phyloP scores from a whole-genome alignment of 2,113 vertebrate genomes.

The Sigmodon hispidus region DNA sequence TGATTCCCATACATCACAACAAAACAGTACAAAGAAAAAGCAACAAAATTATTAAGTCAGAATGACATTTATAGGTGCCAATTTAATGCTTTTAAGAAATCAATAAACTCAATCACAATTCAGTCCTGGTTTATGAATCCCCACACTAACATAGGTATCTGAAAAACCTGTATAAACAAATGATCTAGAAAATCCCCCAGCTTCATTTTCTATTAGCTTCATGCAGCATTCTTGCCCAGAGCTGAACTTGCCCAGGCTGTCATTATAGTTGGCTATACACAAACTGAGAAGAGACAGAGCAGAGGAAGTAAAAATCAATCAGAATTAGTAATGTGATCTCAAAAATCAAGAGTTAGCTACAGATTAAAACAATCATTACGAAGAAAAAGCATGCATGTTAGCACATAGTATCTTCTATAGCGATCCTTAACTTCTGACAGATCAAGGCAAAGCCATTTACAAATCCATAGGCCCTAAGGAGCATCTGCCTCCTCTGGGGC shows the following conservation, averaged over 20 bases:
- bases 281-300: background rate
- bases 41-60: slow-evolving; percentile 5
- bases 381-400: slow-evolving; percentile 63
- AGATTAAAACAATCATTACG: slow-evolving; percentile 37
- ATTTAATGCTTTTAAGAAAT: slow-evolving; percentile 47
- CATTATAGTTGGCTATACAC: background rate
- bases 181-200: slow-evolving; percentile 48
- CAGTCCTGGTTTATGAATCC: slow-evolving; percentile 60
- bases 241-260: background rate
- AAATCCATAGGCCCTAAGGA: slow-evolving; percentile 12
- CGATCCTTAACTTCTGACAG: slow-evolving; percentile 23
- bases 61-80: slow-evolving; percentile 1
- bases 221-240: slow-evolving; percentile 22
- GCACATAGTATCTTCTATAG: slow-evolving; percentile 30
- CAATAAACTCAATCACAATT: slow-evolving; percentile 58
- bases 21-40: slow-evolving; percentile 28
- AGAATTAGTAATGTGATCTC: slow-evolving; percentile 25
- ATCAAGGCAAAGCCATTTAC: slow-evolving; percentile 50
- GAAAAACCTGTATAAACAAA: slow-evolving; percentile 47
- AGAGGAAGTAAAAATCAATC: background rate
- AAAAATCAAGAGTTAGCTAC: slow-evolving; percentile 69
- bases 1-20: background rate
- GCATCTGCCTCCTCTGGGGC: background rate
- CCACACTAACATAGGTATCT: background rate
- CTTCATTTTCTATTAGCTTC: slow-evolving; percentile 30